A percentile compares a stretch with the other conserved stretches of the same genome.
phyloP scores from a whole-genome alignment of 2,888 invertebrate genomes.

The Cerastis leucographa region DNA sequence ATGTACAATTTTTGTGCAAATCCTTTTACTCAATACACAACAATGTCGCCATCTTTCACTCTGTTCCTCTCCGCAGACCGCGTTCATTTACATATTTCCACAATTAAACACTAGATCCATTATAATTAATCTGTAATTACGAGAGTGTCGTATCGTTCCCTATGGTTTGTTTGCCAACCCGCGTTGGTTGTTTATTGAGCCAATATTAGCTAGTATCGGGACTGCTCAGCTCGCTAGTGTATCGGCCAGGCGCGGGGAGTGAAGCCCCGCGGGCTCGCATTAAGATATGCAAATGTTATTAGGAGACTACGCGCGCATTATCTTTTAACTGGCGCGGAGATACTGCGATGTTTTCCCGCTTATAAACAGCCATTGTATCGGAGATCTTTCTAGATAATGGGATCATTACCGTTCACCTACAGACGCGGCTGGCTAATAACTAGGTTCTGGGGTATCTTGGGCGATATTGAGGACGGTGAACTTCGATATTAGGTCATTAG shows the following conservation, averaged over 20 bases:
- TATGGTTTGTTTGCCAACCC: slow-evolving; percentile 76
- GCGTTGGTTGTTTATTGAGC: slow-evolving; percentile 78
- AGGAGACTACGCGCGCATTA: slow-evolving; percentile 79
- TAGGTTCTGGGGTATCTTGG: slow-evolving; percentile 52
- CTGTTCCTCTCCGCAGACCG: slow-evolving; percentile 38
- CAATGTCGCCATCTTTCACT: slow-evolving; percentile 31
- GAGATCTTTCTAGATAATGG: slow-evolving; percentile 74
- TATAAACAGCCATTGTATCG: slow-evolving; percentile 75
- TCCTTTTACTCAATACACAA: slow-evolving; percentile 36
- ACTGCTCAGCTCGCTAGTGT: slow-evolving; percentile 65
- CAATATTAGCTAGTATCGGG: slow-evolving; percentile 78
- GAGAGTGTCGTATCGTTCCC: slow-evolving; percentile 73
- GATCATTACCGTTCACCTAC: slow-evolving; percentile 65
- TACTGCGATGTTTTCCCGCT: slow-evolving; percentile 74
- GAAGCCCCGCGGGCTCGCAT: slow-evolving; percentile 73
- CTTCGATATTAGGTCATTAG: slow-evolving; percentile 37
- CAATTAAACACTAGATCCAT: slow-evolving; percentile 76
- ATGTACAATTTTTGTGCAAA: slow-evolving; percentile 59
- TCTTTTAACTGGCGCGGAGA: slow-evolving; percentile 79
- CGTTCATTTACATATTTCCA: slow-evolving; percentile 78
- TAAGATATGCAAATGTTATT: slow-evolving; percentile 88
- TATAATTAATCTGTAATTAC: slow-evolving; percentile 85
- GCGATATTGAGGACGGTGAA: slow-evolving; percentile 35
- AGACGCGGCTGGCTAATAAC: slow-evolving; percentile 52
- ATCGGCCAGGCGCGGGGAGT: slow-evolving; percentile 28